Evolutionary conservation across 2,797 vertebrate genomes (phyloP).

Genomic region (Adrianichthys oophorus): DNA sequence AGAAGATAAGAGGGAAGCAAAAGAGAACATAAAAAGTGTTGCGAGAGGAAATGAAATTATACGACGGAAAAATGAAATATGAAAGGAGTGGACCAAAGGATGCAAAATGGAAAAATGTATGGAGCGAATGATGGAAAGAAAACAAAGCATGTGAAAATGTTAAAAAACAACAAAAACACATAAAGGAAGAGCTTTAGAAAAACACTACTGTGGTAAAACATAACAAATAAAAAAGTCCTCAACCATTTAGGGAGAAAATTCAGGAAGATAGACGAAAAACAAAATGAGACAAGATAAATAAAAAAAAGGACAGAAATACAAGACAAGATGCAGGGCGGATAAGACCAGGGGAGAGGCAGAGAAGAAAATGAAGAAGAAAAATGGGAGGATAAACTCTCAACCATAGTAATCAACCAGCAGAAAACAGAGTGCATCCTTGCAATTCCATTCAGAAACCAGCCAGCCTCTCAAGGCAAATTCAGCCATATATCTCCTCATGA

Average conservation of each 20-base stretch:
- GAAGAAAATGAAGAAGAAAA: slow-evolving; percentile 34
- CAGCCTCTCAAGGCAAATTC: slow-evolving; percentile 51
- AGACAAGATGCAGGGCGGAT: slow-evolving; percentile 17
- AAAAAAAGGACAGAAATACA: slow-evolving; percentile 13
- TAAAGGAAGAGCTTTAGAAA: slow-evolving; percentile 1
- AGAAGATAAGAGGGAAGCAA: slow-evolving; percentile 25
- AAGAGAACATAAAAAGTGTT: slow-evolving; percentile 34
- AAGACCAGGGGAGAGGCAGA: slow-evolving; percentile 14
- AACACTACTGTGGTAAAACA: neutral
- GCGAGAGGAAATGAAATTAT: slow-evolving; percentile 17
- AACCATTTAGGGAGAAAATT: slow-evolving; percentile 5
- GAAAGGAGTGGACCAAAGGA: neutral
- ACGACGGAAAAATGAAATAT: neutral
- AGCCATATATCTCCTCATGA: slow-evolving; percentile 48
- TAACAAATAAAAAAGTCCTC: slow-evolving; percentile 5
- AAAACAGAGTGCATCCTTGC: slow-evolving; percentile 44
- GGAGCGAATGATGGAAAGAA: no score
- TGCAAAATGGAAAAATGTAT: no score
- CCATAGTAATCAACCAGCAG: slow-evolving; percentile 44
- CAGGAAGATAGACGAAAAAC: neutral
- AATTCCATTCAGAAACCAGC: slow-evolving; percentile 47
- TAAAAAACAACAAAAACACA: slow-evolving; percentile 7
- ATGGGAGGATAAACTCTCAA: slow-evolving; percentile 26
- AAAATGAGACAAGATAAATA: slow-evolving; percentile 17
- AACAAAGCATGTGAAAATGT: neutral